These are phyloP conservation scores for Tympanuchus pallidicinctus DNA, from an alignment of 2,113 vertebrate species.

Conservation along the genomic window DNA sequence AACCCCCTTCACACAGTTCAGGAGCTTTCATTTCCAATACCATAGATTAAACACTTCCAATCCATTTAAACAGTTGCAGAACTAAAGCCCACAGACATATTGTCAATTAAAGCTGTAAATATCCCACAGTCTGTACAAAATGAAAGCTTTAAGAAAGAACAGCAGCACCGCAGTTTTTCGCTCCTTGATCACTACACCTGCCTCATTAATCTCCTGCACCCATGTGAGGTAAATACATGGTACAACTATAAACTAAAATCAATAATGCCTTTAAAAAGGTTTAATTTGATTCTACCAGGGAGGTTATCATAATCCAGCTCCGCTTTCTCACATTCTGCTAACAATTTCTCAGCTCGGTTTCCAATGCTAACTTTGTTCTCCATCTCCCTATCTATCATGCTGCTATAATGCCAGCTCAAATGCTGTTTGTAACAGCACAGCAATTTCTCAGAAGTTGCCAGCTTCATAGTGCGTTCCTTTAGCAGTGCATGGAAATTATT, in stretches of 20 bases:
- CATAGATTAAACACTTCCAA: conserved; percentile 42
- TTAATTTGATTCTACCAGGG: conserved; percentile 67
- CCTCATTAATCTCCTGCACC: conserved; percentile 42
- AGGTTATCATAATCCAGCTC: conserved; percentile 64
- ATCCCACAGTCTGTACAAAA: conserved; percentile 50
- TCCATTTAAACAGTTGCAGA: conserved; percentile 49
- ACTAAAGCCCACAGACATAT: conserved; percentile 61
- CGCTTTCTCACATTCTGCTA: conserved; percentile 22
- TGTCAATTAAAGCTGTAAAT: conserved; percentile 71
- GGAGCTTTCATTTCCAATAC: conserved; percentile 7
- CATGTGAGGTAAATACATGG: conserved; percentile 53
- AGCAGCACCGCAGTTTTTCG: conserved; percentile 51
- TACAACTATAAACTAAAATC: conserved; percentile 50
- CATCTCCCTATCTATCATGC: conserved; percentile 48
- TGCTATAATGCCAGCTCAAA: conserved; percentile 76
- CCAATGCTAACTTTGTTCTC: conserved; percentile 59
- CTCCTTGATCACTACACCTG: conserved; percentile 20
- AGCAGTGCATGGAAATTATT: conserved; percentile 78
- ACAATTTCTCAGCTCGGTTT: conserved; percentile 53
- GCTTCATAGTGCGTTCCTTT: conserved; percentile 58
- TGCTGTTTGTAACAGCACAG: conserved; percentile 57
- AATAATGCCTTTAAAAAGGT: conserved; percentile 56
- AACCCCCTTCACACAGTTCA: background rate
- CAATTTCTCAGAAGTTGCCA: conserved; percentile 70
- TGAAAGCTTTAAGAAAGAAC: conserved; percentile 52